phyloP scores from a whole-genome alignment of 2,888 invertebrate species.

The Alentia gelatinosa region DNA sequence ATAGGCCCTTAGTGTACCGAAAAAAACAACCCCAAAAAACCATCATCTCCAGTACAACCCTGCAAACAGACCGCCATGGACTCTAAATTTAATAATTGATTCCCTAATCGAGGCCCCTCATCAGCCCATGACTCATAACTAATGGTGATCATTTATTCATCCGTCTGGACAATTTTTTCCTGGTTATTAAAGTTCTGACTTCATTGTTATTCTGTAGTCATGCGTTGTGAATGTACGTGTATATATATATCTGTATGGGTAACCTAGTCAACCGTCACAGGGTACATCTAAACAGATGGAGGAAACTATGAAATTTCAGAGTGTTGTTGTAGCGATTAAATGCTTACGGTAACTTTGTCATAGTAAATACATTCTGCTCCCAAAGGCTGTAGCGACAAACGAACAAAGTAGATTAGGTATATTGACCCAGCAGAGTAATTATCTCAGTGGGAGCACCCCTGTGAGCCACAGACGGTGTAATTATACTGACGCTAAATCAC shows the following conservation, averaged over 20 bases:
- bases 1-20: no score
- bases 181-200: not conserved
- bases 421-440: not conserved
- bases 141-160: not conserved
- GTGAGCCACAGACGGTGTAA: not conserved
- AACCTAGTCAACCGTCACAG: not conserved
- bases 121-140: not conserved
- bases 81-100: not conserved
- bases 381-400: not conserved
- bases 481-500: not conserved
- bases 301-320: no score
- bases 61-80: not conserved
- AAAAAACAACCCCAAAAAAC: no score
- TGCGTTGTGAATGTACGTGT: no score
- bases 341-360: not conserved
- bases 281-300: no score
- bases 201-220: not conserved
- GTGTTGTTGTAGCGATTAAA: not conserved
- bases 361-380: not conserved
- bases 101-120: not conserved
- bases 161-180: not conserved
- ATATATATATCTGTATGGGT: not conserved
- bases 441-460: not conserved
- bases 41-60: no score
- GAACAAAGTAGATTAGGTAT: not conserved